These are phyloP conservation scores for Chaitophorus viminalis DNA, from an alignment of 2,888 invertebrate genomes.

Conservation along the genomic window DNA sequence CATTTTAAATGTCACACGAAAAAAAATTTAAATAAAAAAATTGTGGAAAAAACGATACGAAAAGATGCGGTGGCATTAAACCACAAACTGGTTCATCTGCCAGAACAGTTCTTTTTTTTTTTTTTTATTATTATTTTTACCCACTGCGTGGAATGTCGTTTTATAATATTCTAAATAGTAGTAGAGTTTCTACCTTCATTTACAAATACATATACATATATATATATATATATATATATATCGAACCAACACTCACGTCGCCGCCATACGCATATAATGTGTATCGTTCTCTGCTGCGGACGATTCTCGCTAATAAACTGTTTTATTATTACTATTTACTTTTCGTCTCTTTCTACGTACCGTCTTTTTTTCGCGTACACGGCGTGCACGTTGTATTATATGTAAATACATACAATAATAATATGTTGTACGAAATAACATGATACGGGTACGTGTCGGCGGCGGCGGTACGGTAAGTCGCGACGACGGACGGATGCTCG, in stretches of 20 bases:
- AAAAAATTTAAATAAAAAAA: conserved; percentile 14
- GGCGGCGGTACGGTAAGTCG: no score
- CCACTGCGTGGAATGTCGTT: conserved; percentile 44
- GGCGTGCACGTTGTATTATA: no score
- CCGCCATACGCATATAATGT: no score
- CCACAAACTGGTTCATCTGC: conserved; percentile 61
- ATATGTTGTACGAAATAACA: no score
- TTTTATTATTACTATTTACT: neutral
- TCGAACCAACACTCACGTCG: no score
- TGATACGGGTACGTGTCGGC: no score
- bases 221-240: no score
- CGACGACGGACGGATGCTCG: no score
- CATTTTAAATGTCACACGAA: conserved; percentile 52
- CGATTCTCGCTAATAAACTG: conserved; percentile 11
- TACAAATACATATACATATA: neutral
- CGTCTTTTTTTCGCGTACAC: no score
- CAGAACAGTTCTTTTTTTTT: conserved; percentile 47
- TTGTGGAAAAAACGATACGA: conserved; percentile 45
- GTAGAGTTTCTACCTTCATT: conserved; percentile 25
- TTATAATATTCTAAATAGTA: conserved; percentile 56
- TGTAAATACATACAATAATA: no score
- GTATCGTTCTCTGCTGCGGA: neutral
- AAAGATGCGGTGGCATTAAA: conserved; percentile 60
- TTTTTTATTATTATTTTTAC: conserved; percentile 1
- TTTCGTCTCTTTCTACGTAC: neutral